Evolutionary conservation across 2,113 vertebrate species (phyloP).

Genomic region (Arizona elegans): DNA sequence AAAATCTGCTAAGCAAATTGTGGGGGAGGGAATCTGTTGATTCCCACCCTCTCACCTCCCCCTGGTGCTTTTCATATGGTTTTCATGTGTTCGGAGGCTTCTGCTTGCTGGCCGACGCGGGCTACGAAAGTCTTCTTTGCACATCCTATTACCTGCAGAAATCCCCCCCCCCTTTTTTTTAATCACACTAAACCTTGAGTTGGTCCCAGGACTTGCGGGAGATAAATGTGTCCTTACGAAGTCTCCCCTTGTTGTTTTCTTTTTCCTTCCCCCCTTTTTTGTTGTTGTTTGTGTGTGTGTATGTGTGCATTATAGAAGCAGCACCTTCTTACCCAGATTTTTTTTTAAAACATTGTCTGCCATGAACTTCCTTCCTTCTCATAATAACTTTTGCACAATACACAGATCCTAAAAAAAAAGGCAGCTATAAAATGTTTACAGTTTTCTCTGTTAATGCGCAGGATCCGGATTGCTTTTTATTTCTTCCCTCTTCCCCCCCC

Average conservation of each 20-base stretch:
- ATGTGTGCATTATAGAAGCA: conserved; percentile 75
- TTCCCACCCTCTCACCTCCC: conserved; percentile 58
- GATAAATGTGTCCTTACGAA: conserved; percentile 60
- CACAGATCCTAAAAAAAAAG: conserved; percentile 79
- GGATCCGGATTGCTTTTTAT: conserved; percentile 77
- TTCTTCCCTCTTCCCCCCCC: conserved; percentile 20
- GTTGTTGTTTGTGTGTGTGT: neutral
- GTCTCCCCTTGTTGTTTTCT: conserved; percentile 56
- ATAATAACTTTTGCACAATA: conserved; percentile 93
- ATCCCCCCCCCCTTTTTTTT: conserved; percentile 43
- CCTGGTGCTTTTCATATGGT: conserved; percentile 86
- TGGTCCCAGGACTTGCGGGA: conserved; percentile 65
- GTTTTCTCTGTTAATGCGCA: conserved; percentile 76
- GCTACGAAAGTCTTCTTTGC: conserved; percentile 76
- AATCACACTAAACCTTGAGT: conserved; percentile 74
- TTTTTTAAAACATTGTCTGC: conserved; percentile 71
- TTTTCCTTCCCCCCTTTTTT: neutral
- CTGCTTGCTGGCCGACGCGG: conserved; percentile 70
- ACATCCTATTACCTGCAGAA: conserved; percentile 74
- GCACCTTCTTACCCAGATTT: conserved; percentile 80
- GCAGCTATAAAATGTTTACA: conserved; percentile 95
- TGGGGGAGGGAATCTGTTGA: conserved; percentile 71
- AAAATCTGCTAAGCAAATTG: conserved; percentile 77
- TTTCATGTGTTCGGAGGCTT: conserved; percentile 67
- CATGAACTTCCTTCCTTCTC: conserved; percentile 76